These are phyloP conservation scores for Drosophila paucipuncta DNA, from an alignment of 2,888 invertebrate genomes.

Conservation along the genomic window DNA sequence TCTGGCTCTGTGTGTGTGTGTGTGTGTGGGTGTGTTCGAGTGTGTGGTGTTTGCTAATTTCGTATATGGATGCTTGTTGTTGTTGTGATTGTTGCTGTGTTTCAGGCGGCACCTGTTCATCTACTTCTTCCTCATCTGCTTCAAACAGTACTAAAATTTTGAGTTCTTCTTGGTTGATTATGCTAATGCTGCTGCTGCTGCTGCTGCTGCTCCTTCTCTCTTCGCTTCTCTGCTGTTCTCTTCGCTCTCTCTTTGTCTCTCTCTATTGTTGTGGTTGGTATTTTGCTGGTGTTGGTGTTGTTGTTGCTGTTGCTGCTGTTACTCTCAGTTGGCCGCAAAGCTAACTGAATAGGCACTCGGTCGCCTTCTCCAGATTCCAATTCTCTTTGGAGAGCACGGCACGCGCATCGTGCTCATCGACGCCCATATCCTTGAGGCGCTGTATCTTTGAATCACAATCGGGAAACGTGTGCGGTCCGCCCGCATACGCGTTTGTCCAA, in stretches of 20 bases:
- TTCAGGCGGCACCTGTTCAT: background rate
- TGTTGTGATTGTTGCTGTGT: slow-evolving; percentile 7
- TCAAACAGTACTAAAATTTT: background rate
- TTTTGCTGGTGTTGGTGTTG: slow-evolving; percentile 8
- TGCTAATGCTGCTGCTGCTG: slow-evolving; percentile 20
- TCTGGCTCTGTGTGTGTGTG: background rate
- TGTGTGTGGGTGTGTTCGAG: background rate
- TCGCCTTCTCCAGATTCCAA: slow-evolving; percentile 97
- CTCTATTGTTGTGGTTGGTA: slow-evolving; percentile 14
- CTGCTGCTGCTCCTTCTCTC: slow-evolving; percentile 1
- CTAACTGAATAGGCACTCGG: slow-evolving; percentile 95
- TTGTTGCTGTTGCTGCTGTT: slow-evolving; percentile 12
- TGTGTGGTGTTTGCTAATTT: slow-evolving; percentile 1
- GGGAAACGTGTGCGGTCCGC: slow-evolving; percentile 90
- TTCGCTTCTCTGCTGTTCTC: background rate
- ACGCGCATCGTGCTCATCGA: slow-evolving; percentile 94
- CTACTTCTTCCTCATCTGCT: slow-evolving; percentile 7
- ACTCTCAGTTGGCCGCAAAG: slow-evolving; percentile 53
- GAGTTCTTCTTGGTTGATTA: slow-evolving; percentile 18
- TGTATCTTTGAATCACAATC: slow-evolving; percentile 95
- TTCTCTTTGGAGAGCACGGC: slow-evolving; percentile 96
- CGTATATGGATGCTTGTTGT: slow-evolving; percentile 1
- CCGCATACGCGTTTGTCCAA: slow-evolving; percentile 98
- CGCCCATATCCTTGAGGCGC: slow-evolving; percentile 96
- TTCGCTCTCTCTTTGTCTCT: background rate